Evolutionary conservation across 2,888 invertebrate genomes (phyloP).

Genomic region (Malthinus seriepunctatus): DNA sequence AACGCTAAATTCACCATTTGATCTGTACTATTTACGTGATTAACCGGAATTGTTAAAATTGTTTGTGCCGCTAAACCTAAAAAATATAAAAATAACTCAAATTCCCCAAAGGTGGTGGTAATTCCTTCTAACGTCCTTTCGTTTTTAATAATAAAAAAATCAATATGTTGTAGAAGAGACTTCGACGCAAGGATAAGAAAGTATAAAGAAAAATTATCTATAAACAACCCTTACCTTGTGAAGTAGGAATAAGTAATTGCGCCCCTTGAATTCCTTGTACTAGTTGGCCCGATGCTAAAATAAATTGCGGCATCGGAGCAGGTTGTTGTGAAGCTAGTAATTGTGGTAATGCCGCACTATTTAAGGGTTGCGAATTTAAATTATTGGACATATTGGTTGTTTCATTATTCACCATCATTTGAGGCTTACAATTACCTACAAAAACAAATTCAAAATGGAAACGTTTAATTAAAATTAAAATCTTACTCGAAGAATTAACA

Average conservation of each 20-base stretch:
- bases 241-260: constrained; percentile 92
- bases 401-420: constrained; percentile 26
- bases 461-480: not conserved
- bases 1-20: constrained; percentile 80
- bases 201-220: not conserved
- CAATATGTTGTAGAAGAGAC: not conserved
- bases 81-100: constrained; percentile 19
- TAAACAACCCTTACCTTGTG: constrained; percentile 71
- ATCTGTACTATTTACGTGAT: constrained; percentile 75
- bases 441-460: not conserved
- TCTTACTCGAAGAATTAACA: constrained; percentile 59
- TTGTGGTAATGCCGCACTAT: constrained; percentile 58
- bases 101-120: not conserved
- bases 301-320: constrained; percentile 86
- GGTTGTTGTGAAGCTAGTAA: constrained; percentile 63
- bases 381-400: constrained; percentile 32
- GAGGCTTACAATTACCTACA: constrained; percentile 10
- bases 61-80: constrained; percentile 93
- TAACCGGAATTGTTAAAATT: constrained; percentile 92
- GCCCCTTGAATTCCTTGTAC: constrained; percentile 93
- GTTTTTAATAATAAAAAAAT: not conserved
- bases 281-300: constrained; percentile 88
- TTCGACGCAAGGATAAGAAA: not conserved
- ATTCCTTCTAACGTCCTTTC: not conserved
- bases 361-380: constrained; percentile 52